These are phyloP conservation scores for Celastrina argiolus DNA, from an alignment of 2,888 invertebrate genomes.

Conservation along the genomic window DNA sequence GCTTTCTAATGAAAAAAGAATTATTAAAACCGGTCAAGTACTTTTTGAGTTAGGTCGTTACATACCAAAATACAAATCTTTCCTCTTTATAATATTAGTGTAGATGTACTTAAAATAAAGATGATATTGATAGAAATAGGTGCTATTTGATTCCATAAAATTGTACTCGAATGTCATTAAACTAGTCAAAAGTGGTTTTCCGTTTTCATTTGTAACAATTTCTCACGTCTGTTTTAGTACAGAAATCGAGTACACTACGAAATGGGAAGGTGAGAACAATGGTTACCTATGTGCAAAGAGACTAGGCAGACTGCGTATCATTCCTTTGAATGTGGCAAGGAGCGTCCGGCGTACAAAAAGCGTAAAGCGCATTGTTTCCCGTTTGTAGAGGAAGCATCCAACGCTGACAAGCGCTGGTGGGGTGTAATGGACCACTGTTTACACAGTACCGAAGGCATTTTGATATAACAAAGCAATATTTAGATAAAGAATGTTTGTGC, in stretches of 20 bases:
- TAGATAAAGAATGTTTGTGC: constrained; percentile 23
- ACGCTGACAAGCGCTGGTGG: constrained; percentile 50
- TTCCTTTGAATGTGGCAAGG: constrained; percentile 54
- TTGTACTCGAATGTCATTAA: no score
- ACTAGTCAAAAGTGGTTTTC: no score
- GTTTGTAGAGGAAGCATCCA: constrained; percentile 54
- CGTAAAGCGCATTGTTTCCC: constrained; percentile 64
- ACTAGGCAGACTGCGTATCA: constrained; percentile 46
- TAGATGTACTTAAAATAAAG: no score
- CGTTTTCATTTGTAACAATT: no score
- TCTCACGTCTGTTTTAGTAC: neutral
- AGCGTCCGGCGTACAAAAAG: constrained; percentile 61
- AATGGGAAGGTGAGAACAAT: constrained; percentile 44
- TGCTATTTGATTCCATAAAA: no score
- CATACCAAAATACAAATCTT: no score
- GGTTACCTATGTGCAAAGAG: constrained; percentile 34
- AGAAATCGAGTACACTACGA: constrained; percentile 26
- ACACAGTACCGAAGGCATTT: constrained; percentile 52
- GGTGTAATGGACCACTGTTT: constrained; percentile 64
- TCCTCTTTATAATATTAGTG: no score
- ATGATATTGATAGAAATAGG: no score
- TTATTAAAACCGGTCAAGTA: no score
- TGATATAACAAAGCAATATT: constrained; percentile 20
- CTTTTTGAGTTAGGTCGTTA: no score
- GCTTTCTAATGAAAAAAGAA: no score